phyloP scores from a whole-genome alignment of 2,888 invertebrate genomes.

The Parnassius smintheus region DNA sequence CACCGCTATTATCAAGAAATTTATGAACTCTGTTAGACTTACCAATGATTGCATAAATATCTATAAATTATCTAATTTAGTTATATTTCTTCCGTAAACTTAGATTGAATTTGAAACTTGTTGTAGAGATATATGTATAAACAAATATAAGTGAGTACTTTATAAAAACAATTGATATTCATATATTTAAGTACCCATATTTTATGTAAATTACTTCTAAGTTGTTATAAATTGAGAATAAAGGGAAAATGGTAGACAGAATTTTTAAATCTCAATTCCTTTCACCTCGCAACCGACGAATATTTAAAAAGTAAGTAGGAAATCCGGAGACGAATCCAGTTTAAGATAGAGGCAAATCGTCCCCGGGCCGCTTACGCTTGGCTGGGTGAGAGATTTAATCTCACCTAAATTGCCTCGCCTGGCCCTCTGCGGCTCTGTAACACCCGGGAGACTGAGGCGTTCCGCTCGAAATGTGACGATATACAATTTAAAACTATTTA shows the following conservation, averaged over 20 bases:
- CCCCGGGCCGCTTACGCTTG: conserved; percentile 20
- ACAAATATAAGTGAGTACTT: too few species aligned
- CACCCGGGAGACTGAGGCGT: conserved; percentile 10
- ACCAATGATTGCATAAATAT: too few species aligned
- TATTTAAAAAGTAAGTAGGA: conserved; percentile 22
- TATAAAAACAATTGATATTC: neutral
- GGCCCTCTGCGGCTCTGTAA: conserved; percentile 17
- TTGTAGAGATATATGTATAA: too few species aligned
- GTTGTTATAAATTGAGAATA: conserved; percentile 22
- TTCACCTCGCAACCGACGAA: conserved; percentile 20
- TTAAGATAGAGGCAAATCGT: conserved; percentile 20
- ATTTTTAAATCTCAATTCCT: conserved; percentile 25
- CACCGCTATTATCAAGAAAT: too few species aligned
- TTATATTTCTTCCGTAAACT: too few species aligned
- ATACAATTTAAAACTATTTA: conserved; percentile 28
- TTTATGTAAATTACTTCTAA: conserved; percentile 23
- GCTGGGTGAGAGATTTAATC: conserved; percentile 29
- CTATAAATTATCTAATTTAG: too few species aligned
- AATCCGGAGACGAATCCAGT: conserved; percentile 18
- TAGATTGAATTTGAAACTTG: too few species aligned
- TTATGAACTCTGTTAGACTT: too few species aligned
- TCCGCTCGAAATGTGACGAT: conserved; percentile 20
- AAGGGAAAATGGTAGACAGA: conserved; percentile 18
- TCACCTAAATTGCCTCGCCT: conserved; percentile 30
- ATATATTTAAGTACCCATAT: conserved; percentile 28